Conservation (phyloP, 2,797 vertebrate genomes). For the Danio albolineatus region DNA sequence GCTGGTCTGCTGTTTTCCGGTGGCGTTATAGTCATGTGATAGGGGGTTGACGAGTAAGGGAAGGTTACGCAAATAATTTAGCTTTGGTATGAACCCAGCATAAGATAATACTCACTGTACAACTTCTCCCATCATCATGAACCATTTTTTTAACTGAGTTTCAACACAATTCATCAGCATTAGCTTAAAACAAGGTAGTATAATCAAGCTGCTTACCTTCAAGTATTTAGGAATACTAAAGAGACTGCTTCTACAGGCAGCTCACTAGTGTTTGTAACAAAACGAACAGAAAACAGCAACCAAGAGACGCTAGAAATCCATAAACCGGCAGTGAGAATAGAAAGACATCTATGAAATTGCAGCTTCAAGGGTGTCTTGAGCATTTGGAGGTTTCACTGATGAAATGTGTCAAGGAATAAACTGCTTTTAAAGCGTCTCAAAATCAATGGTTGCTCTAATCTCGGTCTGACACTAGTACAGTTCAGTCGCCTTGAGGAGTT, state of each 20-base stretch:
- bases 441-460: slow-evolving; percentile 19
- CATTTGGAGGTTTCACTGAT: not conserved
- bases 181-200: not conserved
- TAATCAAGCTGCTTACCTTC: not conserved
- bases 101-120: not conserved
- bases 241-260: not conserved
- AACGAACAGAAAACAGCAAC: not conserved
- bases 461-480: slow-evolving; percentile 1
- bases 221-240: not conserved
- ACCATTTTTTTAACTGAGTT: not conserved
- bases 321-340: not conserved
- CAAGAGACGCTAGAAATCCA: not conserved
- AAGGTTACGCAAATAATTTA: no score
- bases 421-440: slow-evolving; percentile 30
- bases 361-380: not conserved
- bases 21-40: no score
- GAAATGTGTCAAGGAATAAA: slow-evolving; percentile 19
- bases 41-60: no score
- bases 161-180: not conserved
- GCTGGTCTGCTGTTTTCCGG: no score
- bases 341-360: not conserved
- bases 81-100: no score
- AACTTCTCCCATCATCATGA: not conserved
- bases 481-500: slow-evolving; percentile 13
- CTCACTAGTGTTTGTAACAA: not conserved